phyloP scores from a whole-genome alignment of 30 jellyfish, hydroid and myxozoan genomes.

The Calvadosia cruxmelitensis region DNA sequence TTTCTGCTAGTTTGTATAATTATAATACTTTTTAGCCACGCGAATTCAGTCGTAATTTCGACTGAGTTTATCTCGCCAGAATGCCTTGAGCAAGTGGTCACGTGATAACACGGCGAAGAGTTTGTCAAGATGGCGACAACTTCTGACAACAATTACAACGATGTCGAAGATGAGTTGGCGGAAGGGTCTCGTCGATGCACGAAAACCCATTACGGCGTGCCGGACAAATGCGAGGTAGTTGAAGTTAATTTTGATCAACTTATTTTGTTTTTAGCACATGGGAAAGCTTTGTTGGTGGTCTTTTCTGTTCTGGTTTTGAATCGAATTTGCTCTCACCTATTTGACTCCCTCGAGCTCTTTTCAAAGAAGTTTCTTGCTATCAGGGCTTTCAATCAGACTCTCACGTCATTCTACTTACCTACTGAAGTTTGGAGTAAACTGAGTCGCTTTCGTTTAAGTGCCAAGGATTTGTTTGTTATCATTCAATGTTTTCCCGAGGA shows the following conservation, averaged over 20 bases:
- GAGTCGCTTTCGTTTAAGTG: too few species aligned
- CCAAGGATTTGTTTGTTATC: too few species aligned
- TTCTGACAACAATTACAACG: slow-evolving; percentile 19
- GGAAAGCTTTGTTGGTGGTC: background rate
- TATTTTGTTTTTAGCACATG: background rate
- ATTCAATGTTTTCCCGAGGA: too few species aligned
- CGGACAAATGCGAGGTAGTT: background rate
- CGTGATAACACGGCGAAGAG: background rate
- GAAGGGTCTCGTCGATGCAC: background rate
- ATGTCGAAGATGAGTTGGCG: background rate
- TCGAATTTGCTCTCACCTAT: background rate
- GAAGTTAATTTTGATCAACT: background rate
- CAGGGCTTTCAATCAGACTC: background rate
- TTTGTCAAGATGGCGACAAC: slow-evolving; percentile 38
- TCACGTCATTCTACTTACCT: background rate
- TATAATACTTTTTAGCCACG: too few species aligned
- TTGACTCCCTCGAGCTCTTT: background rate
- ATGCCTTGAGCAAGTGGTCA: background rate
- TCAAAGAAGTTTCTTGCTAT: background rate
- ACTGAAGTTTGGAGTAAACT: too few species aligned
- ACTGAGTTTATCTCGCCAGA: too few species aligned
- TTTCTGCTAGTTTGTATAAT: too few species aligned
- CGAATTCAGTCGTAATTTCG: too few species aligned
- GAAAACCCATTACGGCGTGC: background rate
- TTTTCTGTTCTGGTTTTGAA: background rate